These are phyloP conservation scores for Siderastrea siderea DNA, from an alignment of 92 coral and sea anemone species.

Conservation along the genomic window DNA sequence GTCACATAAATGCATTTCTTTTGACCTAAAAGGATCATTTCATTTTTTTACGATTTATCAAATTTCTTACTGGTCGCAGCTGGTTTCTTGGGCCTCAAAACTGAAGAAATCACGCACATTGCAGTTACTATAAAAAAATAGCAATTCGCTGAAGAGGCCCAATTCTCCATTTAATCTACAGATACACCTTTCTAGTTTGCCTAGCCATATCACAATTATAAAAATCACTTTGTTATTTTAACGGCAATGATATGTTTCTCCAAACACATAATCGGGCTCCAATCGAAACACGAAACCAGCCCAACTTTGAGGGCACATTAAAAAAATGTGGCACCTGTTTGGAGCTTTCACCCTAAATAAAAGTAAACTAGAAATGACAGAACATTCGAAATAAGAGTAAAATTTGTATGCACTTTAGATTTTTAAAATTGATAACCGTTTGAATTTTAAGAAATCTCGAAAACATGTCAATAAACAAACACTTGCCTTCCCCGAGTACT, in stretches of 20 bases:
- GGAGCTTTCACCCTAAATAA: background rate
- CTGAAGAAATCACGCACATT: background rate
- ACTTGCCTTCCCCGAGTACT: background rate
- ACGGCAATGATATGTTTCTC: background rate
- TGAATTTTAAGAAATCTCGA: background rate
- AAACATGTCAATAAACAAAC: background rate
- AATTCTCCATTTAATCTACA: background rate
- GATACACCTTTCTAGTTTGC: background rate
- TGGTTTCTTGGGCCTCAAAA: background rate
- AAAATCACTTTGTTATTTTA: background rate
- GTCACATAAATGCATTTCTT: background rate
- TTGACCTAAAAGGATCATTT: background rate
- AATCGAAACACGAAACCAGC: background rate
- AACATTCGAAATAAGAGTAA: background rate
- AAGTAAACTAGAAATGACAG: background rate
- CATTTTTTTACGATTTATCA: background rate
- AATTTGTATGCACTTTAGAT: background rate
- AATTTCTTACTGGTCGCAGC: background rate
- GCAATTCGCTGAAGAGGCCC: background rate
- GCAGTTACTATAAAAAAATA: background rate
- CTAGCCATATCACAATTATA: background rate
- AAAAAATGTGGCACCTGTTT: conserved; percentile 5
- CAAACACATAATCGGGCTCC: background rate
- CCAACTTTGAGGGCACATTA: background rate
- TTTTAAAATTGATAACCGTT: background rate